These are phyloP conservation scores for rabbit (Oryctolagus cuniculus) DNA, from an alignment of 2,113 vertebrate genomes.

Conservation along the genomic window mOryCun1.1 NC_091442.1:115765001-115765500, in stretches of 20 bases:
- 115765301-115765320: not conserved
- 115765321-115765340: not conserved
- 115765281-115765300: not conserved
- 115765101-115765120: rapidly evolving
- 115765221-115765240: not conserved
- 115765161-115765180: not conserved
- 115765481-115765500: not conserved
- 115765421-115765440: not conserved
- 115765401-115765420: not conserved
- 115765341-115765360: slow-evolving; percentile 73
- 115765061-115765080: not conserved
- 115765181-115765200: not conserved
- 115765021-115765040: not conserved
- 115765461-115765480: too few species aligned
- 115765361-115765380: not conserved
- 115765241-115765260: not conserved
- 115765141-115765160: not conserved
- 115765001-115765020: not conserved
- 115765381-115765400: not conserved
- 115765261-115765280: not conserved
- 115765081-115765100: not conserved
- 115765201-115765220: rapidly evolving
- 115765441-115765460: not conserved
- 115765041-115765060: not conserved
- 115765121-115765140: not conserved